Evolutionary conservation across 2,113 vertebrate species (phyloP), one percentile per base, ranked within the genome.

Genomic region (Alces alces): DNA sequence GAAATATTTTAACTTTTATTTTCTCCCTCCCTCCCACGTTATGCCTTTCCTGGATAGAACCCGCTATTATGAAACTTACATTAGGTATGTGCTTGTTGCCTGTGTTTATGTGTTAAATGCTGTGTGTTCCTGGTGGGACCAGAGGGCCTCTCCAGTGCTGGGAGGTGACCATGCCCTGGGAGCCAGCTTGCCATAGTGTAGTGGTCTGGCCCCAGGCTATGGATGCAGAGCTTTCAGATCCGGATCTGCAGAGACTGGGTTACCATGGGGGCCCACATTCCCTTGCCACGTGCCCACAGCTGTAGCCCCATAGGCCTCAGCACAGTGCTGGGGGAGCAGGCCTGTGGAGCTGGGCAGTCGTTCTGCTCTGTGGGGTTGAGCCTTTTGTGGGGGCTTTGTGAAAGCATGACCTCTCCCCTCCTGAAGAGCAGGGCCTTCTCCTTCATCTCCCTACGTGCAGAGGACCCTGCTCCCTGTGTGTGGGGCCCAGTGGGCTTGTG

Each of bases 21-120:
- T 99, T 98, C 98, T 98, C 99, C 98, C 97, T 98, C 98, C 93
- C 92, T 97, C 98, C 97, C 98, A 97, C 99, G 98, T 98, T 98
- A 98, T 99, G 99, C 93, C 98, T 98, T 98, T 98, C 99, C 99
- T 98, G 99, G 99, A 99, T 99, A 99, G 99, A 99, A 99, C 99
- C 97, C 99, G 99, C 99, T 99, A 99, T 99, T 99, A 99, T 99
- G 99, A 99, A 99, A 99, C 99, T 97, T 99, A 99, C 95, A 98
- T 99, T 99, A 99, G 99, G 99, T 99, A 99, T 99, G 99, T 99
- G 98, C 92, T 93, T 93, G 6, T 11, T 95, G 36, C 96, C 95
- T 93, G 3, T 47, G 70, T 93, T 47, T 50, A 7, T 50, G 36
- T 93, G 15, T 89, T 55, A 30, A 66, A 64, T 52, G 9, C 52